A percentile compares a stretch with the other conserved stretches of the same genome.
These are phyloP conservation scores for Heterohyrax brucei DNA, from an alignment of 2,797 vertebrate species.

Conservation along the genomic window DNA sequence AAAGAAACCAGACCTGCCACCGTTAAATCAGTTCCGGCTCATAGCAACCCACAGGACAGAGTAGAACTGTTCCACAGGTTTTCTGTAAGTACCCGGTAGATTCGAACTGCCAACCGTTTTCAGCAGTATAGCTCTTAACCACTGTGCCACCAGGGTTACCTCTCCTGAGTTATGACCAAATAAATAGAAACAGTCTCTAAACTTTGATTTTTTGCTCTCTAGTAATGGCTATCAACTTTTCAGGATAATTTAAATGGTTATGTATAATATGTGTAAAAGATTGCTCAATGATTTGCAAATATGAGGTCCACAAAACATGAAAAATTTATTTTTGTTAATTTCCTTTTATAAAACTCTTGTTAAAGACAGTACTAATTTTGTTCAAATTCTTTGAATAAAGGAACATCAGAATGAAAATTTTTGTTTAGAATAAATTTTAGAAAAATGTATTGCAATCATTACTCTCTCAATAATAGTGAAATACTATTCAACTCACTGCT, in stretches of 20 bases:
- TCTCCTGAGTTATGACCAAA: neutral
- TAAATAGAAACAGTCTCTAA: neutral
- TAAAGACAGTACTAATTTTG: neutral
- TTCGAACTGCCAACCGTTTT: too few relatives aligned
- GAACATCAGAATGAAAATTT: neutral
- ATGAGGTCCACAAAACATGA: neutral
- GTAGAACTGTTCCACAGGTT: too few relatives aligned
- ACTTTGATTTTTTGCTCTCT: neutral
- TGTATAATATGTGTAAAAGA: neutral
- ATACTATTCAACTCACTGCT: too few relatives aligned
- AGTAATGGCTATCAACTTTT: neutral
- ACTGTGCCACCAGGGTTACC: too few relatives aligned
- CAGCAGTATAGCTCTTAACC: too few relatives aligned
- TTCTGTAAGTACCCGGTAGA: too few relatives aligned
- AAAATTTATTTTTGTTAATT: neutral
- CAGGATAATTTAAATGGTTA: neutral
- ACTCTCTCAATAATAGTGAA: neutral
- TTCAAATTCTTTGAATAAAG: slow-evolving; percentile 27
- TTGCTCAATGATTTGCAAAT: slow-evolving; percentile 1
- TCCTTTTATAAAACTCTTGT: neutral
- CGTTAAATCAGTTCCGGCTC: too few relatives aligned
- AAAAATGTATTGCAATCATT: neutral
- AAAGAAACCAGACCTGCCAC: too few relatives aligned
- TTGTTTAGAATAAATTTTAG: neutral
- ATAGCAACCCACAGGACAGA: too few relatives aligned